phyloP scores from a whole-genome alignment of 2,113 vertebrate genomes.

The Phasianus colchicus region DNA sequence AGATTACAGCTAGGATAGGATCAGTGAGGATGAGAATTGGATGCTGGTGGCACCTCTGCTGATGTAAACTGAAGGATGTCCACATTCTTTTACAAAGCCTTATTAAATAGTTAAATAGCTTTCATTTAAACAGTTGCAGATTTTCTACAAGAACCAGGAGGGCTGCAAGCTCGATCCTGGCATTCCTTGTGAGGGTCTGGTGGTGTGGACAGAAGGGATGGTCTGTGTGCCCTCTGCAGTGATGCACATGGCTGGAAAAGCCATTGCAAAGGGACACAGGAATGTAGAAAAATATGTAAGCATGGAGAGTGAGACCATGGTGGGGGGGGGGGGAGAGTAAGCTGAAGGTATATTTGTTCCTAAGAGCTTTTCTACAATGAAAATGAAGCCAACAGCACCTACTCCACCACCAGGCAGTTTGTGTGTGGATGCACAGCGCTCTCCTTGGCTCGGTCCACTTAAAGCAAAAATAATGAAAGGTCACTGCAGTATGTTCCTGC shows the following conservation, averaged over 20 bases:
- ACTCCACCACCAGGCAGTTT: neutral
- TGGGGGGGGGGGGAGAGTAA: neutral
- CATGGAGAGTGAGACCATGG: neutral
- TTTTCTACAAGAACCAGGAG: neutral
- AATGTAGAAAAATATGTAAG: neutral
- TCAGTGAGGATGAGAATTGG: neutral
- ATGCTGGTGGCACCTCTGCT: neutral
- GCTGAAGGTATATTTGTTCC: neutral
- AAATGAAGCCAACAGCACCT: neutral
- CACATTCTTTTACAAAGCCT: neutral
- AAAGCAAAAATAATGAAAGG: neutral
- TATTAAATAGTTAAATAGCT: too few relatives aligned
- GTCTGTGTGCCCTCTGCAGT: neutral
- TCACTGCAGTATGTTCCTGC: neutral
- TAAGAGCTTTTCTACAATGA: neutral
- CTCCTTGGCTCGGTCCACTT: neutral
- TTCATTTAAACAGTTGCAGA: neutral
- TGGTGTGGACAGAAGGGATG: neutral
- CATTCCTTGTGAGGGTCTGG: neutral
- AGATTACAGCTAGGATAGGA: neutral
- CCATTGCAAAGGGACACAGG: accelerated
- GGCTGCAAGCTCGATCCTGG: neutral
- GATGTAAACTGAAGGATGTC: neutral
- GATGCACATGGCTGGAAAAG: neutral
- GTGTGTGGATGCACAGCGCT: neutral